Base-by-base conservation (phyloP, 2,888 invertebrate genomes). In the Nemotelus pantherinus region DNA sequence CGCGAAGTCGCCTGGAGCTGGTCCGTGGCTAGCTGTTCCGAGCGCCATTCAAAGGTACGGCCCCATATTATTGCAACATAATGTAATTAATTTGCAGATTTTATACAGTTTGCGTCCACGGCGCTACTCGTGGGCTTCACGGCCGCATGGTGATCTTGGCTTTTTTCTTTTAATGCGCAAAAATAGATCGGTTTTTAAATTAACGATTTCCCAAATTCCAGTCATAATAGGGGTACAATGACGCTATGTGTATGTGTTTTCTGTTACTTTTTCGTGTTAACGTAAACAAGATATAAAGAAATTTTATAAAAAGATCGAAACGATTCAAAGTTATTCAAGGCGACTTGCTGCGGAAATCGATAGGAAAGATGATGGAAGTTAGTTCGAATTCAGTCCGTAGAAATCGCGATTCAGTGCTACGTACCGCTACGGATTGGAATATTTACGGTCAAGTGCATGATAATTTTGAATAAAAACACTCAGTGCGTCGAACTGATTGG, bases 231-330 rank as follows among this genome's bases (percentile, higher is more conserved):
- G 48, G 43, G 48, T 48, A 44, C 6, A 60, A 71, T 57, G 5
- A 47, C 48, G n/a, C 44, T 45, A 10, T 45, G n/a, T 50, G 63
- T 60, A 43, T 48, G 58, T n/a, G 45, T 9, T 48, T 45, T 63
- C 74, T 63, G 74, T 48, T 74, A 60, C 47, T 71, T 68, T 63
- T 68, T 60, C 63, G 25, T 63, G 4, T 50, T 39, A 60, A 63
- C 60, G 48, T 74, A 74, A 74, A 74, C 74, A 74, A 72, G 25
- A 74, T 41, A 74, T 48, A 74, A 48, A 74, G 10, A 74, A 44
- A 41, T 58, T 44, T 58, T 58, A 60, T 57, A 58, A 74, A 48
- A 74, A 74, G 48, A 68, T 48, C 50, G 39, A 39, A 48, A 48
- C 57, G 7, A 58, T 57, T 25, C 72, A 44, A 58, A 55, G 3